Conservation (phyloP, 2,113 vertebrate genomes). For the Centropristis striata region DNA sequence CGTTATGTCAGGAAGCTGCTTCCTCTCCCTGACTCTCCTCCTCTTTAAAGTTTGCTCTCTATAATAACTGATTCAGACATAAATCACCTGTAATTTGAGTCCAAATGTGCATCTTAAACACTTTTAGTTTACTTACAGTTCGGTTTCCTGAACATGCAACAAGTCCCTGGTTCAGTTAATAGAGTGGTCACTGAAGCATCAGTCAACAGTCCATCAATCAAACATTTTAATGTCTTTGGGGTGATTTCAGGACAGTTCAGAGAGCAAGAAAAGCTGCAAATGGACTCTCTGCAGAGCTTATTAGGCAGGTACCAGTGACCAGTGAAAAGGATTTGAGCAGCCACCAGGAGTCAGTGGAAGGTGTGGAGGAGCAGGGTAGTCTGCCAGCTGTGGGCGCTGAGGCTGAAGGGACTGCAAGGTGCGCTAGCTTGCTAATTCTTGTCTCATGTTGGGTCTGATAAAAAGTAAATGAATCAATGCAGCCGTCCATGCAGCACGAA, state of each 20-base stretch:
- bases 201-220: neutral
- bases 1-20: conserved; percentile 28
- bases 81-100: neutral
- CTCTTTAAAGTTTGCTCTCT: neutral
- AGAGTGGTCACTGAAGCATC: neutral
- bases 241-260: neutral
- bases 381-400: too few species aligned
- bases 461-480: too few species aligned
- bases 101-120: neutral
- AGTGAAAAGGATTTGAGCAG: too few species aligned
- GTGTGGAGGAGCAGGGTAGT: too few species aligned
- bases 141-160: neutral
- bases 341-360: too few species aligned
- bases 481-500: too few species aligned
- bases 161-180: neutral
- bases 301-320: too few species aligned
- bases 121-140: neutral
- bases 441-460: too few species aligned
- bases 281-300: too few species aligned
- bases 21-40: neutral
- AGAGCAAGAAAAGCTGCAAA: neutral
- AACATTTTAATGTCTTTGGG: neutral
- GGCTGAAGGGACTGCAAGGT: too few species aligned
- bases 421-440: too few species aligned
- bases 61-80: neutral